phyloP scores from a whole-genome alignment of 2,797 vertebrate species.

The Hafferia zeledoni region DNA sequence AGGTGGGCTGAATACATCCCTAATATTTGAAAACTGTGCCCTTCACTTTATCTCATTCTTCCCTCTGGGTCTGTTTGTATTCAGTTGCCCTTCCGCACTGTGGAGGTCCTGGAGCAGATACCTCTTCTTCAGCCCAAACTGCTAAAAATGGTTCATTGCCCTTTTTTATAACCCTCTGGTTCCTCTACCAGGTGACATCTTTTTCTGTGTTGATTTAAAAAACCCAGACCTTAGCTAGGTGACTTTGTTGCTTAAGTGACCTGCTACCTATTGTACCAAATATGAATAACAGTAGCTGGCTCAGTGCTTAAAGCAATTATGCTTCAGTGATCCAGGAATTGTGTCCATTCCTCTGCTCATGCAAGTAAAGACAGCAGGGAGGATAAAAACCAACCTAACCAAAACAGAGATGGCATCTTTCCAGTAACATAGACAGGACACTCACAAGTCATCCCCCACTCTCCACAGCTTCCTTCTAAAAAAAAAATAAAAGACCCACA shows the following conservation, averaged over 20 bases:
- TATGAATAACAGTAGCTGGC: neutral
- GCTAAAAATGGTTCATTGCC: neutral
- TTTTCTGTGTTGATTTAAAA: neutral
- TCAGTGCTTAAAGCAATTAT: neutral
- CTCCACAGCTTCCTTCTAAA: neutral
- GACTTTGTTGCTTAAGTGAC: neutral
- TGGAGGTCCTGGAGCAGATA: neutral
- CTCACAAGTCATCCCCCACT: fast-evolving
- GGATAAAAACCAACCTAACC: neutral
- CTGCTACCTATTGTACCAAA: neutral
- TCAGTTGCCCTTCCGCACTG: neutral
- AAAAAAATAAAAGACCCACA: neutral
- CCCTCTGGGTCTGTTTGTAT: neutral
- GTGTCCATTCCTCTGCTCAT: neutral
- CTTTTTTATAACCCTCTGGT: neutral
- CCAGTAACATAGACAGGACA: neutral
- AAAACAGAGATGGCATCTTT: neutral
- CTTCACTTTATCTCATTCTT: fast-evolving
- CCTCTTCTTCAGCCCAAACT: neutral
- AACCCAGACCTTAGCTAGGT: neutral
- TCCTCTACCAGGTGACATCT: neutral
- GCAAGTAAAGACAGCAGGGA: neutral
- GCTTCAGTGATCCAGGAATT: neutral
- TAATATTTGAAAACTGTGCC: neutral
- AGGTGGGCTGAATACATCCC: neutral